phyloP scores from a whole-genome alignment of 2,113 vertebrate species.

The Anas platyrhynchos region DNA sequence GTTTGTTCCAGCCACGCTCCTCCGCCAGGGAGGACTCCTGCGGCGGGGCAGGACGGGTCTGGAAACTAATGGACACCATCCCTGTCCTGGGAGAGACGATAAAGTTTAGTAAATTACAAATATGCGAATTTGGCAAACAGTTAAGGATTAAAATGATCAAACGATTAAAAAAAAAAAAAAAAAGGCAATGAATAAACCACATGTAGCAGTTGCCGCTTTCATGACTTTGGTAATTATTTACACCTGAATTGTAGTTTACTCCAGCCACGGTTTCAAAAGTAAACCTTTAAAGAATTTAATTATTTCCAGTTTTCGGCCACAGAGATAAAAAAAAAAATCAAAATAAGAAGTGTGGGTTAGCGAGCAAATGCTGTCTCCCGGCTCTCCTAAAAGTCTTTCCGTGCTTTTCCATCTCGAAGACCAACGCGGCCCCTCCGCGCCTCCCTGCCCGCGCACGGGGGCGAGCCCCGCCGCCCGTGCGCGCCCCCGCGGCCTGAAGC shows the following conservation, averaged over 20 bases:
- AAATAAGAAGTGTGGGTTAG: not conserved
- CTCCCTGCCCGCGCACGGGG: not conserved
- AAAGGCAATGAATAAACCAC: not conserved
- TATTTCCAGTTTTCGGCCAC: constrained; percentile 48
- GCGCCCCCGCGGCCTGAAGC: not conserved
- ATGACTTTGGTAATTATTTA: constrained; percentile 58
- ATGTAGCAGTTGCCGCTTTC: constrained; percentile 41
- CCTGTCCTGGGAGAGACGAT: not conserved
- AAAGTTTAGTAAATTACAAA: constrained; percentile 50
- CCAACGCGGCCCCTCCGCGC: not conserved
- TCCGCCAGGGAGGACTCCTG: not conserved
- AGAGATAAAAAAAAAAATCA: not conserved
- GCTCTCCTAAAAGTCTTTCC: not conserved
- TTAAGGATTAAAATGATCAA: constrained; percentile 23
- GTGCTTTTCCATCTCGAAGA: not conserved
- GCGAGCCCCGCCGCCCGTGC: not conserved
- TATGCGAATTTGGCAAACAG: constrained; percentile 50
- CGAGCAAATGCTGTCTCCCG: not conserved
- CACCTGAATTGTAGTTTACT: constrained; percentile 58
- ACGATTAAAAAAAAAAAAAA: not conserved
- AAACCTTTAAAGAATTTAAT: constrained; percentile 61
- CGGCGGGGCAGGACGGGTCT: not conserved
- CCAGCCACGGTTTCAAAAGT: constrained; percentile 16
- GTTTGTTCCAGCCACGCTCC: not conserved
- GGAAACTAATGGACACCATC: constrained; percentile 8